Base-by-base conservation (phyloP, 1,140 invertebrate genomes). In the Saccostrea glomerata region DNA sequence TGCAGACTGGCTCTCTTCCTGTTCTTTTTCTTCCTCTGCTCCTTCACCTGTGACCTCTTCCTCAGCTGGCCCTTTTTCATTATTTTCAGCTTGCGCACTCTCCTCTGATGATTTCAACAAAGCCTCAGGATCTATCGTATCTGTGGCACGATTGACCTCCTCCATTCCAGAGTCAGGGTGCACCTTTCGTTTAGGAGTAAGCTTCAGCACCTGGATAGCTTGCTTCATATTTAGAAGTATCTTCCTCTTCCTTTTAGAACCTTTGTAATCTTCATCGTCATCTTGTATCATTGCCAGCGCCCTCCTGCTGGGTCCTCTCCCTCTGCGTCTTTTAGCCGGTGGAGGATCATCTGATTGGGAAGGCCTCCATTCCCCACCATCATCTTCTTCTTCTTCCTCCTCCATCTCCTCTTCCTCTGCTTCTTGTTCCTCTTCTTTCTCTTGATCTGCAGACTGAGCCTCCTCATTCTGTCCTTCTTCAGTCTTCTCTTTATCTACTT, bases 321-420 rank as follows among this genome's bases (percentile, higher is more conserved):
- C 40, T 47, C 77, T 9, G 55, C 88, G 17, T 25, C 84, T 5
- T 30, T 70, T 77, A 66, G 82, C 73, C n/a, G 40, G 63, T 36
- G 40, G 58, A 6, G 47, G 60, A 17, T 83, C 56, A 17, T 86
- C 56, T 1, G 58, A 23, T 20, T 86, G 5, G n/a, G 63, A 56
- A 40, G 84, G 73, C 12, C 56, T 73, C 13, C 82, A 58, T 11
- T 56, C 58, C 58, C 82, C 86, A 47, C 56, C 82, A 36, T 66
- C 82, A 17, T 40, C 36, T n/a, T 84, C 70, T 55, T 85, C 82
- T 47, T 30, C 54, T 6, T 56, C 87, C 20, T 85, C 77, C 20
- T 86, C 87, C 55, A 56, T n/a, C 47, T 90, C 89, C 36, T 54
- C 36, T 20, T 25, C 82, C 23, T 85, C 82, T 54, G 40, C 89